These are phyloP conservation scores for Oscheius sp. DNA, from an alignment of 2,888 invertebrate species.

Conservation along the genomic window DNA sequence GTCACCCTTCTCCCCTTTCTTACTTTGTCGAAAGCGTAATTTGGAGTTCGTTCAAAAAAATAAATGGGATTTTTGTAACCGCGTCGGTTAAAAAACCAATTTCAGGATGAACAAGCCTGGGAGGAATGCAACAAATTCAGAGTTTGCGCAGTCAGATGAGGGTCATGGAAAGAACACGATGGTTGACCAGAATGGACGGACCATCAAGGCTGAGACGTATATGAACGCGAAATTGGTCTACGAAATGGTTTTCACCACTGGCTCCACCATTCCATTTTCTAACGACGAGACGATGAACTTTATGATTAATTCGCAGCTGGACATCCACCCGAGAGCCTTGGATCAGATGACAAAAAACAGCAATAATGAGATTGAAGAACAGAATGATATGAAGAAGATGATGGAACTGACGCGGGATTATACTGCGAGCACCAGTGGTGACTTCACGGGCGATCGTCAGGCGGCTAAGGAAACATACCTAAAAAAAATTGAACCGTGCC, in stretches of 20 bases:
- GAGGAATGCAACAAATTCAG: background rate
- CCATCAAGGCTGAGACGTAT: background rate
- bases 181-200: slow-evolving; percentile 12
- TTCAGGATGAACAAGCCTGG: background rate
- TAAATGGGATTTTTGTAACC: too few species aligned
- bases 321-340: slow-evolving; percentile 11
- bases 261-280: slow-evolving; percentile 6
- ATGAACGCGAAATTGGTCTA: slow-evolving; percentile 28
- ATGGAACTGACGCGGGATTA: slow-evolving; percentile 4
- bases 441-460: background rate
- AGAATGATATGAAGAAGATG: slow-evolving; percentile 1
- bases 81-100: too few species aligned
- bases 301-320: background rate
- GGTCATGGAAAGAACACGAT: background rate
- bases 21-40: too few species aligned
- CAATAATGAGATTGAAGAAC: background rate
- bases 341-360: slow-evolving; percentile 3
- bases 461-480: background rate
- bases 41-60: too few species aligned
- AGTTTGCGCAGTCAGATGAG: background rate
- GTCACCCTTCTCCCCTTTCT: too few species aligned
- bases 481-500: background rate
- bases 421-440: background rate
- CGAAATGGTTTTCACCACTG: background rate
- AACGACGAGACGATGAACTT: slow-evolving; percentile 13